These are phyloP conservation scores for Eulemur macaco DNA, from an alignment of 2,113 vertebrate genomes.

Conservation along the genomic window DNA sequence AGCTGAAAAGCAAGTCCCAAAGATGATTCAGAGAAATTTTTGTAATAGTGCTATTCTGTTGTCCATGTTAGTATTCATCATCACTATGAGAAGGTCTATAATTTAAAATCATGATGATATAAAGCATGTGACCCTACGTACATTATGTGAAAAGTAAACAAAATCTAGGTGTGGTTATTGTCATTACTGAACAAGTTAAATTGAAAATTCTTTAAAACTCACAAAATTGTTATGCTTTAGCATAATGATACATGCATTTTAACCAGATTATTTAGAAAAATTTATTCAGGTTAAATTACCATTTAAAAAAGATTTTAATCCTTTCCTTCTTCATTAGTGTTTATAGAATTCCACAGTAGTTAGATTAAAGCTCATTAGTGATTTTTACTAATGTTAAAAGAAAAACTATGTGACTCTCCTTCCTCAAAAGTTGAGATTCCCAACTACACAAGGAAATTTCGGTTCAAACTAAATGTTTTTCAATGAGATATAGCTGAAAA, in stretches of 20 bases:
- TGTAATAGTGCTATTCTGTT: not conserved
- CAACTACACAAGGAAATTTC: not conserved
- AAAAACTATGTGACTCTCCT: not conserved
- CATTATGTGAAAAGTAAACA: not conserved
- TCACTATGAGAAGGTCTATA: not conserved
- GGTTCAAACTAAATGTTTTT: not conserved
- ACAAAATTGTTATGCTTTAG: not conserved
- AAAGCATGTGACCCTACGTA: not conserved
- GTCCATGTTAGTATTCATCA: not conserved
- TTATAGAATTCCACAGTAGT: not conserved
- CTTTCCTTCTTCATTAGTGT: not conserved
- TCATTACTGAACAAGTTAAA: not conserved
- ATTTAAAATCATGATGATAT: constrained; percentile 14
- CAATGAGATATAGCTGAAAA: not conserved
- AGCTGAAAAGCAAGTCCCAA: constrained; percentile 4
- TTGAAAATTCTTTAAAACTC: constrained; percentile 10
- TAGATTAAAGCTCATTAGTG: not conserved
- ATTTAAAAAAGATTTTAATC: not conserved
- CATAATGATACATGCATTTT: not conserved
- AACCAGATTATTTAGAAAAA: not conserved
- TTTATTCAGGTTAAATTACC: not conserved
- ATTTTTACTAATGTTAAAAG: not conserved
- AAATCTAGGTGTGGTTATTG: not conserved
- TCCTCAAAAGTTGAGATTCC: not conserved
- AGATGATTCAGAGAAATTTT: not conserved